These are phyloP conservation scores for Strix occidentalis DNA, from an alignment of 2,797 vertebrate species.

Conservation along the genomic window DNA sequence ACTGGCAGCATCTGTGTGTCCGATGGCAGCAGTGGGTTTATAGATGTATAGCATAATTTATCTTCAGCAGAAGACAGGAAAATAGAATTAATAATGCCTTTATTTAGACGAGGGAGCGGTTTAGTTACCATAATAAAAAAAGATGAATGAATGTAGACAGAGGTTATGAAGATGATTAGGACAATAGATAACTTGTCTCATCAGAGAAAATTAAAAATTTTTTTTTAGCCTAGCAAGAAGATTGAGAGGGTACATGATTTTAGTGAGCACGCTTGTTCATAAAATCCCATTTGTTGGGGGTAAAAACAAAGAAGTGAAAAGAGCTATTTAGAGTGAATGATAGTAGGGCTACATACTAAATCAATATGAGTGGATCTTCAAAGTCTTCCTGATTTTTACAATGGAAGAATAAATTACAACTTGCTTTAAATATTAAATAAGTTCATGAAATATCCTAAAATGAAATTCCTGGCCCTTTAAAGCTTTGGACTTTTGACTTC, in stretches of 20 bases:
- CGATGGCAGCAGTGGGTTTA: neutral
- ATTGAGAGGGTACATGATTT: slow-evolving; percentile 41
- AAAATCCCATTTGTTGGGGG: slow-evolving; percentile 43
- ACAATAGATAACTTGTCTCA: slow-evolving; percentile 65
- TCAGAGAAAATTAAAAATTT: slow-evolving; percentile 46
- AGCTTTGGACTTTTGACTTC: neutral
- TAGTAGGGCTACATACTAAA: slow-evolving; percentile 18
- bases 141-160: slow-evolving; percentile 50
- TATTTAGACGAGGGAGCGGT: slow-evolving; percentile 9
- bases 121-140: slow-evolving; percentile 61
- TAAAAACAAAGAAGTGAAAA: slow-evolving; percentile 59
- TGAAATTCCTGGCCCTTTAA: neutral
- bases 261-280: slow-evolving; percentile 8
- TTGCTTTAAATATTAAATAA: slow-evolving; percentile 32
- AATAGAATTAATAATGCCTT: slow-evolving; percentile 44
- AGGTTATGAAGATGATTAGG: slow-evolving; percentile 65
- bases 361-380: slow-evolving; percentile 40
- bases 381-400: slow-evolving; percentile 14
- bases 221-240: neutral
- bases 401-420: slow-evolving; percentile 32
- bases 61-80: slow-evolving; percentile 18
- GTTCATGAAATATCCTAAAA: neutral
- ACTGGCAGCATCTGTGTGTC: neutral
- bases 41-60: neutral
- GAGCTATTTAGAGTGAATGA: slow-evolving; percentile 45